Conservation (phyloP, 1,140 invertebrate genomes). For the Aphelenchoides fujianensis region DNA sequence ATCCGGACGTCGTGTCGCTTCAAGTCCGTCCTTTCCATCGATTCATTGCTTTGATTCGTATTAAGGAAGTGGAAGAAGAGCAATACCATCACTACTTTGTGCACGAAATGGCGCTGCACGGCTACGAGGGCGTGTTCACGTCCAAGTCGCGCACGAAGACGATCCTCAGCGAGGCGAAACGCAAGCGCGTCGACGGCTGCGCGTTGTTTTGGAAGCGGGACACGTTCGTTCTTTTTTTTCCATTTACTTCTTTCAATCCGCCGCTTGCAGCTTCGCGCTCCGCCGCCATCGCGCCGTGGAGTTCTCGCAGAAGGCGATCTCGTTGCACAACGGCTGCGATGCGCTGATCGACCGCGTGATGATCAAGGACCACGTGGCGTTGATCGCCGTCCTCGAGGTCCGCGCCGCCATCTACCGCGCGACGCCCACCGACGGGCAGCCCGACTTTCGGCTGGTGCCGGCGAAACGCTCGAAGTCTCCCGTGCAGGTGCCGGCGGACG, state of each 20-base stretch:
- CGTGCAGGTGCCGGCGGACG: no score
- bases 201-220: conserved; percentile 88
- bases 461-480: no score
- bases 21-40: conserved; percentile 69
- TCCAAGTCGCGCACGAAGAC: conserved; percentile 96
- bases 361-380: conserved; percentile 98
- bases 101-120: conserved; percentile 78
- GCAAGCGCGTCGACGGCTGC: conserved; percentile 97
- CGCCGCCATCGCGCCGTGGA: conserved; percentile 91
- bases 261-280: conserved; percentile 82
- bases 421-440: no score
- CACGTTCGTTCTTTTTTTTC: conserved; percentile 72
- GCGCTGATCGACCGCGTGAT: conserved; percentile 73
- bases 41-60: no score
- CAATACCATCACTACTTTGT: conserved; percentile 96
- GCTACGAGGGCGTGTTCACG: conserved; percentile 95
- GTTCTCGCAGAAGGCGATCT: conserved; percentile 72
- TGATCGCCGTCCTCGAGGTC: conserved; percentile 71
- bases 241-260: no score
- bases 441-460: no score
- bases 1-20: conserved; percentile 95
- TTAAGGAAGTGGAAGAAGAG: conserved; percentile 98
- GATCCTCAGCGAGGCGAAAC: conserved; percentile 92
- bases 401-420: background rate
- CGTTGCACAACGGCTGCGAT: background rate